Percentiles rank a stretch among this genome's conserved stretches.
phyloP scores from a whole-genome alignment of 2,888 invertebrate genomes.

The Meandrusa payeni region DNA sequence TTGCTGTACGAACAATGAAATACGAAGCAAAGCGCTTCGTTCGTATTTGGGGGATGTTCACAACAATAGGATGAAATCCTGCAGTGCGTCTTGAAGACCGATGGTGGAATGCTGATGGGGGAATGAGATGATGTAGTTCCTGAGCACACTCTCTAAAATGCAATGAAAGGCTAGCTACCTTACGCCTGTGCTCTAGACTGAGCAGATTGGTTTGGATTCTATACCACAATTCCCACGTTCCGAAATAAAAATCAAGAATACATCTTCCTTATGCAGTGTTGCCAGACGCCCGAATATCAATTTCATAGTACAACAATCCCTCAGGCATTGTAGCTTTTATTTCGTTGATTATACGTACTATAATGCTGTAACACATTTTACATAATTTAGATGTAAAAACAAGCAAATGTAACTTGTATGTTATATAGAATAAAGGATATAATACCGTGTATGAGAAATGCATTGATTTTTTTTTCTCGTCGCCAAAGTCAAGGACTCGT shows the following conservation, averaged over 20 bases:
- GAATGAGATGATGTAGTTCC: no score
- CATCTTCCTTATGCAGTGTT: conserved; percentile 5
- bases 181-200: no score
- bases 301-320: neutral
- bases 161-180: no score
- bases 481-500: conserved; percentile 22
- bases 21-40: no score
- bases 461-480: conserved; percentile 3
- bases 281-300: conserved; percentile 5
- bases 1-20: no score
- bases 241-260: conserved; percentile 8
- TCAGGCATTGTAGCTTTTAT: neutral
- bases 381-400: neutral
- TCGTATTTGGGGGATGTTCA: no score
- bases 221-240: neutral
- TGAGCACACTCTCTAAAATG: no score
- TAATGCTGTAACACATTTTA: neutral
- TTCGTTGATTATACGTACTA: neutral
- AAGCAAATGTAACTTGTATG: neutral
- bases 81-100: no score
- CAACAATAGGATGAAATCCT: no score
- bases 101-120: no score
- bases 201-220: no score
- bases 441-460: neutral
- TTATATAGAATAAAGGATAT: neutral